Conservation (phyloP, 2,797 vertebrate genomes). For the Lophura swinhoii region DNA sequence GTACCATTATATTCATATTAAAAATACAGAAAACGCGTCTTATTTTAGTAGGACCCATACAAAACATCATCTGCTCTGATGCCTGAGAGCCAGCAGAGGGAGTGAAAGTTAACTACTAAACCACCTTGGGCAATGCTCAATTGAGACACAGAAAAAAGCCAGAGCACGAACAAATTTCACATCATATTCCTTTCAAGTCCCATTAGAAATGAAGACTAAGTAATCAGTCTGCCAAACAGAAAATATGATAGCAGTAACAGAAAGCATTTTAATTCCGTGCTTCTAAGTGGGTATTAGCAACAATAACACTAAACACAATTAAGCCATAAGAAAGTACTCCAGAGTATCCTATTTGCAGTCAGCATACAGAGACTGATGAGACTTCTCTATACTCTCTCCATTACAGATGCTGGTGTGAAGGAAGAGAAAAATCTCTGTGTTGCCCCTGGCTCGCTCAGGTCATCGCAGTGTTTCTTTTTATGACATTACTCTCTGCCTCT, state of each 20-base stretch:
- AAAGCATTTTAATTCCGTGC: background rate
- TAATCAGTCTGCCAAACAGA: constrained; percentile 2
- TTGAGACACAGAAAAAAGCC: background rate
- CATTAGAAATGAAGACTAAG: background rate
- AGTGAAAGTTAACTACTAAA: constrained; percentile 14
- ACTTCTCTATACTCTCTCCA: background rate
- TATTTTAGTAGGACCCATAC: background rate
- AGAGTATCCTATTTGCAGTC: background rate
- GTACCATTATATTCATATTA: background rate
- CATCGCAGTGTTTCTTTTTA: constrained; percentile 21
- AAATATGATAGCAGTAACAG: background rate
- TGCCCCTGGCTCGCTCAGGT: constrained; percentile 53
- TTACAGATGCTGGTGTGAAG: background rate
- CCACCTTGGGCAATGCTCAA: background rate
- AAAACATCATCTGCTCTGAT: constrained; percentile 5
- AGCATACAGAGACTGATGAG: constrained; percentile 7
- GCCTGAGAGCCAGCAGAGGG: constrained; percentile 63
- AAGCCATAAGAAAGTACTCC: constrained; percentile 31
- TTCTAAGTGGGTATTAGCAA: constrained; percentile 58
- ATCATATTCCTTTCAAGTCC: background rate
- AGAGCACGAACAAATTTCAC: background rate
- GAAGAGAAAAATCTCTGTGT: constrained; percentile 39
- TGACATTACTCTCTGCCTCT: constrained; percentile 20
- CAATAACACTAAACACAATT: constrained; percentile 50
- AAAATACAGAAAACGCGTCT: background rate